Conservation (phyloP, 2,888 invertebrate species). For the Torymus tubicola region DNA sequence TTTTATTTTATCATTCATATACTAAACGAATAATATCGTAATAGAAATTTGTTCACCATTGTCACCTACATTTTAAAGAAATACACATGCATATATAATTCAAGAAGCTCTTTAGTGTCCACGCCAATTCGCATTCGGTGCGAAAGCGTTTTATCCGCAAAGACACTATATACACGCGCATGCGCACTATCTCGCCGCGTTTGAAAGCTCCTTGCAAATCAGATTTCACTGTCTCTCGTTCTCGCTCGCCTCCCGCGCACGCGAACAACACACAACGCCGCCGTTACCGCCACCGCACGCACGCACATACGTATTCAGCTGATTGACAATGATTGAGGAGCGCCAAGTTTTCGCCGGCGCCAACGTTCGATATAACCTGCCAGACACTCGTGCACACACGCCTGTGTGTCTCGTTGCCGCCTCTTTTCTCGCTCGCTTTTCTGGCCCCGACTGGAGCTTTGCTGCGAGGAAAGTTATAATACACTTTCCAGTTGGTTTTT, state of each 20-base stretch:
- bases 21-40: no score
- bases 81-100: no score
- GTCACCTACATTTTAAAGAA: no score
- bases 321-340: constrained; percentile 53
- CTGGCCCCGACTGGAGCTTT: neutral
- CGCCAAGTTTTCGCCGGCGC: neutral
- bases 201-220: constrained; percentile 16
- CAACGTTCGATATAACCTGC: constrained; percentile 27
- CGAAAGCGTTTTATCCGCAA: constrained; percentile 15
- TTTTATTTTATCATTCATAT: no score
- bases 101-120: no score
- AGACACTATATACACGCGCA: neutral
- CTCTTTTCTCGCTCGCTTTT: neutral
- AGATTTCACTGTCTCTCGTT: constrained; percentile 26
- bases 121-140: constrained; percentile 25
- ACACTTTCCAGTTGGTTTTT: constrained; percentile 8
- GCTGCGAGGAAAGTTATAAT: constrained; percentile 5
- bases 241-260: neutral
- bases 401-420: neutral
- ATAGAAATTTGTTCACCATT: no score
- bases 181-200: no score
- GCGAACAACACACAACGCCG: neutral
- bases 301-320: constrained; percentile 6
- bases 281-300: neutral
- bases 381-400: neutral